Evolutionary conservation across 2,888 invertebrate species (phyloP), one percentile per base, ranked within the genome.

Genomic region (Caradrina kadenii): DNA sequence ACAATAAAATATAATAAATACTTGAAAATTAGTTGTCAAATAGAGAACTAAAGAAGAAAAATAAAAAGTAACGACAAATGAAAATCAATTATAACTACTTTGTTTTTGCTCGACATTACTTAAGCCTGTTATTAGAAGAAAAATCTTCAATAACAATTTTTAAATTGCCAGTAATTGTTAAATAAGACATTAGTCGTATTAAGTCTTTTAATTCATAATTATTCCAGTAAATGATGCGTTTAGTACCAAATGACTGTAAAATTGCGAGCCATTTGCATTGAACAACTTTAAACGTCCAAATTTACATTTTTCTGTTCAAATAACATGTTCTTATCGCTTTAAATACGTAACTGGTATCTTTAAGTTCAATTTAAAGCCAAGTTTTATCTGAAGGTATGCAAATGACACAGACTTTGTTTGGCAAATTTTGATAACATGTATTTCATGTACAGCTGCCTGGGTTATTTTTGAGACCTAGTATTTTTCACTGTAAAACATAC

Each of bases 341-440:
- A 19, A 45, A 35, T 49, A 21, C 22, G 53, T 19, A 68, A 49
- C 2, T 50, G 19, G 19, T 75, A 59, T 73, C 58, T 59, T 17
- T n/a, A 42, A 61, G 76, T 68, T 80, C 76, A 79, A 58, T 73
- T 45, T 79, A 45, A 68, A 56, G 54, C 13, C 52, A 74, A 19
- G 1, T 74, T 35, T 67, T 74, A 79, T 76, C 80, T 56, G 10
- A 31, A 22, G 15, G 11, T 60, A 55, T 31, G 8, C n/a, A 54
- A 70, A 54, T 49, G 21, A 15, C 19, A 58, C 15, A 5, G 26
- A 35, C 10, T 59, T 19, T 50, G 21, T 67, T 73, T 56, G 22
- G n/a, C 26, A 55, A 73, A 59, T 22, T 45, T 19, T 21, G 63
- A 68, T 74, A 59, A 50, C 17, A 42, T 1, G 1, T 15, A 49